Percentiles rank a stretch among this genome's conserved stretches.
phyloP scores from a whole-genome alignment of 1,140 invertebrate species.

The Dreissena rostriformis region DNA sequence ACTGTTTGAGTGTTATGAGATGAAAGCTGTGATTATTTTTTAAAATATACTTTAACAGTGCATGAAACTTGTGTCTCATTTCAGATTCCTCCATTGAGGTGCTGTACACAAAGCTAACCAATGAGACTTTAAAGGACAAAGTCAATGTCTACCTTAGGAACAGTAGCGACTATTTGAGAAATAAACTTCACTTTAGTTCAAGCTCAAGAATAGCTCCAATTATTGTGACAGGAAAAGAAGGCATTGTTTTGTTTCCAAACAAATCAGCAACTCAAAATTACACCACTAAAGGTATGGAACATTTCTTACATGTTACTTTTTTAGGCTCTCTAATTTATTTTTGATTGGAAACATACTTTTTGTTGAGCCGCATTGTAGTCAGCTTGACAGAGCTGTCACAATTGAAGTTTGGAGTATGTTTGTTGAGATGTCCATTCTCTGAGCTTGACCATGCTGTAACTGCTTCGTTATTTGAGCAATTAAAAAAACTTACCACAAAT shows the following conservation, averaged over 20 bases:
- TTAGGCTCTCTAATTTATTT: neutral
- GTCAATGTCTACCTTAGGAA: neutral
- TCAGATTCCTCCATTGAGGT: neutral
- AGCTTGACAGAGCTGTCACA: too few species aligned
- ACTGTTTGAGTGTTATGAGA: too few species aligned
- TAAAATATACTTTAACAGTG: too few species aligned
- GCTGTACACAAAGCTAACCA: neutral
- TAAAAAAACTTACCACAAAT: too few species aligned
- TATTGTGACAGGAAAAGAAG: slow-evolving; percentile 38
- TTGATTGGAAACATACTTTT: too few species aligned
- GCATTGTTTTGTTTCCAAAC: slow-evolving; percentile 38
- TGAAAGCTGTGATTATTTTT: too few species aligned
- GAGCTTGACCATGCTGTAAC: too few species aligned
- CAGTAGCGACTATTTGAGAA: neutral
- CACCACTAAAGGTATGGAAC: neutral
- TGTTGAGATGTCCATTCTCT: too few species aligned
- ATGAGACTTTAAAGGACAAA: neutral
- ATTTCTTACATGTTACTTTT: slow-evolving; percentile 16
- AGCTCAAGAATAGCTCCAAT: slow-evolving; percentile 44
- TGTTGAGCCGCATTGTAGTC: too few species aligned
- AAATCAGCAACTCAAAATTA: neutral
- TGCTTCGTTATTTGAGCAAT: too few species aligned
- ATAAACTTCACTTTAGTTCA: slow-evolving; percentile 25
- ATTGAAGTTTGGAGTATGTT: too few species aligned
- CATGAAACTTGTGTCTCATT: neutral